phyloP scores from a whole-genome alignment of 2,797 vertebrate species.

The Chelmon rostratus region DNA sequence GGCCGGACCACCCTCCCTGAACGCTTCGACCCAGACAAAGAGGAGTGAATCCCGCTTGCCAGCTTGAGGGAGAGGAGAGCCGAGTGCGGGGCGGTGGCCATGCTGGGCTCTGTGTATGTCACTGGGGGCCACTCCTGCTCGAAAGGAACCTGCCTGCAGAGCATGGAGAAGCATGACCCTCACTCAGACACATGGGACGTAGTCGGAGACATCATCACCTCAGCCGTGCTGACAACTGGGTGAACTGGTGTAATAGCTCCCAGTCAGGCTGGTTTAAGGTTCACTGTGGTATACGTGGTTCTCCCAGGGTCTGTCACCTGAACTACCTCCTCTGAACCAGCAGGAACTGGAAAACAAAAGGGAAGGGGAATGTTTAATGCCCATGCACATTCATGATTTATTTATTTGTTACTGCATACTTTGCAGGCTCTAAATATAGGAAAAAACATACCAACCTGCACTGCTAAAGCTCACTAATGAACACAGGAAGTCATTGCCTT shows the following conservation, averaged over 20 bases:
- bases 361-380: slow-evolving; percentile 1
- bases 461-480: slow-evolving; percentile 10
- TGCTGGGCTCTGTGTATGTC: slow-evolving; percentile 88
- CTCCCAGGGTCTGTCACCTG: not conserved
- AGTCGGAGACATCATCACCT: slow-evolving; percentile 69
- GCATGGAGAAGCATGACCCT: slow-evolving; percentile 87
- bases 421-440: no score
- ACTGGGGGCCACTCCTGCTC: slow-evolving; percentile 89
- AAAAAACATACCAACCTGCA: not conserved
- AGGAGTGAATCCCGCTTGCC: slow-evolving; percentile 85
- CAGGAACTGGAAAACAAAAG: slow-evolving; percentile 4
- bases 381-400: not conserved
- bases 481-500: not conserved
- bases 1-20: slow-evolving; percentile 86
- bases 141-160: slow-evolving; percentile 87
- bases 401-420: no score
- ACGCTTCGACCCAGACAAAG: slow-evolving; percentile 87
- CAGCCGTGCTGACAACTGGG: not conserved
- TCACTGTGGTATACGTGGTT: not conserved
- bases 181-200: slow-evolving; percentile 85
- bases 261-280: slow-evolving; percentile 5
- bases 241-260: slow-evolving; percentile 14
- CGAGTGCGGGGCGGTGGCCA: slow-evolving; percentile 86
- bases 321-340: not conserved
- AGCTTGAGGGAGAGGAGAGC: slow-evolving; percentile 87